A percentile compares a stretch with the other conserved stretches of the same genome.
Conservation (phyloP, 2,113 vertebrate species). For the Hiodon tergisus region DNA sequence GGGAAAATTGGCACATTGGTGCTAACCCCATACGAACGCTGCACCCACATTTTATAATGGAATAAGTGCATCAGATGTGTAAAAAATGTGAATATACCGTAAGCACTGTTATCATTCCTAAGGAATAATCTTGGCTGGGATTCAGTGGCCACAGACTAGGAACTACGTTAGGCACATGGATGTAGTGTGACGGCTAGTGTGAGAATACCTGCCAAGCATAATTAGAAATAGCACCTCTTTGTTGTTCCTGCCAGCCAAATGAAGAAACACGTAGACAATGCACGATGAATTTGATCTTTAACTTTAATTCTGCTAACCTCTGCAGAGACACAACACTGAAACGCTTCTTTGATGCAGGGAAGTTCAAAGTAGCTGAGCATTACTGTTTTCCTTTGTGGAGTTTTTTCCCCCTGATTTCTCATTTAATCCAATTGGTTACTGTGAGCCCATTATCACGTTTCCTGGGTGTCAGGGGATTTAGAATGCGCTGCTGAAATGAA, state of each 20-base stretch:
- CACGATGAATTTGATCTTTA: slow-evolving; percentile 12
- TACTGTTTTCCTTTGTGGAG: slow-evolving; percentile 22
- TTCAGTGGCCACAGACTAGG: too few species aligned
- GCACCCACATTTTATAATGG: background rate
- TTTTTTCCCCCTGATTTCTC: slow-evolving; percentile 12
- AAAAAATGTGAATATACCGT: too few species aligned
- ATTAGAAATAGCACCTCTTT: background rate
- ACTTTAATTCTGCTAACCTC: slow-evolving; percentile 9
- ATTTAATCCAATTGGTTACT: slow-evolving; percentile 21
- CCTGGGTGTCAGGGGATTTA: background rate
- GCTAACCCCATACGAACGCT: background rate
- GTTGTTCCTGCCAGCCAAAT: background rate
- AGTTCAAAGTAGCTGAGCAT: slow-evolving; percentile 18
- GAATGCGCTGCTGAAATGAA: background rate
- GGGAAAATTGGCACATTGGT: background rate
- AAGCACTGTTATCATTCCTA: too few species aligned
- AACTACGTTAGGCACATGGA: background rate
- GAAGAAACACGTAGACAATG: background rate
- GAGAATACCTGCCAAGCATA: background rate
- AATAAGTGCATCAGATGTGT: background rate
- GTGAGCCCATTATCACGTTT: background rate
- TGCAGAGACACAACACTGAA: slow-evolving; percentile 7
- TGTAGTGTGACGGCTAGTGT: background rate
- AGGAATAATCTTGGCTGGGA: too few species aligned
- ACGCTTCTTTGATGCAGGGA: slow-evolving; percentile 17